Base-by-base conservation (phyloP, 2,797 vertebrate genomes). In the Otus scops region DNA sequence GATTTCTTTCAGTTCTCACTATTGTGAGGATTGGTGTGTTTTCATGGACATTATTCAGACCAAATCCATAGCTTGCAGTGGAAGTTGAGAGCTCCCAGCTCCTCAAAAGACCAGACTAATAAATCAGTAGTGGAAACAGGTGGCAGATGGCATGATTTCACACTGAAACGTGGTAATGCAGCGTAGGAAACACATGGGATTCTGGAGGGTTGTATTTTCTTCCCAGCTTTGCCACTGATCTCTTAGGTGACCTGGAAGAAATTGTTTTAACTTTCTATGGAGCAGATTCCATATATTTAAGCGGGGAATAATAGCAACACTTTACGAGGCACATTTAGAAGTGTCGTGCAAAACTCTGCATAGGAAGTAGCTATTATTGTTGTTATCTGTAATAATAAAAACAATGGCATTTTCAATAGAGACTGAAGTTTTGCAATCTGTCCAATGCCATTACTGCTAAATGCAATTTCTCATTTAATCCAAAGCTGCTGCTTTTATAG, bases 391-490 rank as follows among this genome's bases (percentile, higher is more conserved):
- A 47, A 82, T 75, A 39, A 61, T 71, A 85, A 93, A 88, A 84
- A 74, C 82, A 86, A 77, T 43, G 32, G 28, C 28, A 34, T 48
- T 88, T 92, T 61, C 76, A 79, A n/a, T 12, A 47, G 73, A 86
- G 63, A 45, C 48, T 47, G 34, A 79, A 56, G 63, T 68, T 91
- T 57, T 89, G 39, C 63, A 81, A 14, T 90, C 82, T 90, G 28
- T 76, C 36, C 22, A 79, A 16, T 68, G 45, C 54, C 18, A 20
- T 79, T 74, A 64, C 59, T 73, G 38, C 48, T 85, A 71, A 83
- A 78, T 16, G n/a, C 57, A 48, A 28, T 94, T 94, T 95, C 77
- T 89, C 71, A 60, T 87, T 94, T 85, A 84, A 70, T 70, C 36
- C 30, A 43, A 59, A 84, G 57, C 85, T 88, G 41, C 56, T 85